Evolutionary conservation across 1,140 invertebrate genomes (phyloP).

Genomic region (Chironomus tepperi): DNA sequence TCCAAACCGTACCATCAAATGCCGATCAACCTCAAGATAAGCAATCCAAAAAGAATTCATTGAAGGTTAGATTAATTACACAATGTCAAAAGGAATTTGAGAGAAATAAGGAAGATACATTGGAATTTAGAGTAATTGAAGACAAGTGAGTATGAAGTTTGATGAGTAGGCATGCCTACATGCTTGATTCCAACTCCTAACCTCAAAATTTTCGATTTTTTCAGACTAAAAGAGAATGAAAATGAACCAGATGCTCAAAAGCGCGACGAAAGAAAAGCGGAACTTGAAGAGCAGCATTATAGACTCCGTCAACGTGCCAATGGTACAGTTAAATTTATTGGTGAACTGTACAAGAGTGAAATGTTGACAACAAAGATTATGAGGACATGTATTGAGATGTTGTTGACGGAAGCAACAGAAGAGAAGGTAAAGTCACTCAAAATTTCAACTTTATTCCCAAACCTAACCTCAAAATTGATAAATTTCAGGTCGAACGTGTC

Average conservation of each 20-base stretch:
- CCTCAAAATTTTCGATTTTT: neutral
- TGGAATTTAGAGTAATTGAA: slow-evolving; percentile 24
- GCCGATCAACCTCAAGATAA: slow-evolving; percentile 31
- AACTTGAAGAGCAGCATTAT: slow-evolving; percentile 65
- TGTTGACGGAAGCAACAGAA: slow-evolving; percentile 55
- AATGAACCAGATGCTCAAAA: slow-evolving; percentile 51
- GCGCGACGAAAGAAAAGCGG: slow-evolving; percentile 59
- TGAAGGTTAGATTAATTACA: slow-evolving; percentile 34
- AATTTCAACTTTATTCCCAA: neutral
- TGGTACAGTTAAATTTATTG: slow-evolving; percentile 74
- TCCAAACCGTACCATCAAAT: slow-evolving; percentile 26
- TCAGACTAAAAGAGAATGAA: slow-evolving; percentile 42
- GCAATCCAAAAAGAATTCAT: slow-evolving; percentile 35
- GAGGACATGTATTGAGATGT: slow-evolving; percentile 69
- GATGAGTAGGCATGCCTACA: too few species aligned
- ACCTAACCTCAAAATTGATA: neutral
- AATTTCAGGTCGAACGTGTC: slow-evolving; percentile 65
- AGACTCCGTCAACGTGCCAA: slow-evolving; percentile 70
- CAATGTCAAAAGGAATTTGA: slow-evolving; percentile 38
- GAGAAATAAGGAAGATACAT: slow-evolving; percentile 36
- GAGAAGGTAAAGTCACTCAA: slow-evolving; percentile 64
- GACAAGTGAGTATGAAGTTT: neutral
- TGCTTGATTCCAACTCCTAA: too few species aligned
- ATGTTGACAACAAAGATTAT: slow-evolving; percentile 87
- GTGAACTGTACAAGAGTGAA: slow-evolving; percentile 85